Evolutionary conservation across 2,888 invertebrate species (phyloP).

Genomic region (Aricia artaxerxes): DNA sequence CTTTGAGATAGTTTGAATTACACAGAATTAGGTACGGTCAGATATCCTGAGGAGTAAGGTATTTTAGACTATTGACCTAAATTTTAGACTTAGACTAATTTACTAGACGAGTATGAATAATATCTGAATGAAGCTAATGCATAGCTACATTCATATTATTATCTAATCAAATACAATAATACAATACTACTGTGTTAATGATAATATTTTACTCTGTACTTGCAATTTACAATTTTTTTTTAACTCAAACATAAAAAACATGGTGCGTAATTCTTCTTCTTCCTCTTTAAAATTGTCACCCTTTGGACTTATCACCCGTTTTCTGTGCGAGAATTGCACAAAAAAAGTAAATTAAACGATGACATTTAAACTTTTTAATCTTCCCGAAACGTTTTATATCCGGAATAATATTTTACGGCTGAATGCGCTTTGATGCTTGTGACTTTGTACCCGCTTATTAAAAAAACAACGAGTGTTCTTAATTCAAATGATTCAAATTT

Average conservation of each 20-base stretch:
- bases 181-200: not conserved
- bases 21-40: too few relatives aligned
- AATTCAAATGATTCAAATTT: constrained; percentile 23
- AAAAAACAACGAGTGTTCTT: constrained; percentile 18
- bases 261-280: not conserved
- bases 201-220: not conserved
- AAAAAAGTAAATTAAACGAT: constrained; percentile 7
- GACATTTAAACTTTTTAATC: constrained; percentile 10
- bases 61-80: too few relatives aligned
- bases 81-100: too few relatives aligned
- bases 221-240: too few relatives aligned
- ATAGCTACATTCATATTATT: not conserved
- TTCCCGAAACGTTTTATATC: constrained; percentile 23
- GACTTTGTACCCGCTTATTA: not conserved
- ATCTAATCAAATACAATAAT: too few relatives aligned
- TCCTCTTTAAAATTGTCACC: not conserved
- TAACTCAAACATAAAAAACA: not conserved
- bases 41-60: too few relatives aligned
- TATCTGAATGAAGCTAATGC: not conserved
- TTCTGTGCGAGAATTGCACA: not conserved
- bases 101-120: not conserved
- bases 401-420: constrained; percentile 15
- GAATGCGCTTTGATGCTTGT: constrained; percentile 22
- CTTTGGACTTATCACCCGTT: not conserved
- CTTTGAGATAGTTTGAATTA: too few relatives aligned